Evolutionary conservation across 2,888 invertebrate genomes (phyloP), one percentile per base, ranked within the genome.

Genomic region (Drosophila basisetae): DNA sequence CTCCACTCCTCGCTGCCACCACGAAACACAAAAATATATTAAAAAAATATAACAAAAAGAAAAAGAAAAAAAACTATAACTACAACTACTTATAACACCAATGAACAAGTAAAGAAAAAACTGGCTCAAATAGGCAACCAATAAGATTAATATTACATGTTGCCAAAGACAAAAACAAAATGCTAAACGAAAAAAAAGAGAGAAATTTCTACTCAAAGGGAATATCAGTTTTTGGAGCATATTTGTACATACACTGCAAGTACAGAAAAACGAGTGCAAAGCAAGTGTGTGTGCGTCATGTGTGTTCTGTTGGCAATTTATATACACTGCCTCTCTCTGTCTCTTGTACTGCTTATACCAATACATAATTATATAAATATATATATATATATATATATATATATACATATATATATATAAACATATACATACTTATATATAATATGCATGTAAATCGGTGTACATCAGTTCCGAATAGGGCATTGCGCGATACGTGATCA

Each of bases 321-420:
- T 70, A 80, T 71, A 80, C 81, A 81, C 81, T 81, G 81, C 83
- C 83, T 22, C 22, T 22, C 22, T 22, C 22, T 22, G 77, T 80
- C 73, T 75, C 68, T 68, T 80, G 68, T 72, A 75, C 73, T 81
- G 78, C 65, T 80, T 72, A 71, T 61, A 56, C 54, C 39, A 54
- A 65, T 52, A 56, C 43, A 49, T 50, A 65, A 47, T 47, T n/a
- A 47, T 52, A 61, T 25, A 64, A 50, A 67, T n/a, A 61, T 16
- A 50, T 11, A 30, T 30, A 64, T 22, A 49, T 11, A 22, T 35
- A 35, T 33, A 54, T 49, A 67, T 25, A 52, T 47, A 65, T 58
- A 59, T 39, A 49, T 58, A 68, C 35, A 41, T 54, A 49, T 41
- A 58, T 47, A 28, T 55, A 47, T 47, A 33, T 25, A 35, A 10